These are phyloP conservation scores for Myotis pilosus DNA, from an alignment of 2,797 vertebrate genomes.

Conservation along the genomic window DNA sequence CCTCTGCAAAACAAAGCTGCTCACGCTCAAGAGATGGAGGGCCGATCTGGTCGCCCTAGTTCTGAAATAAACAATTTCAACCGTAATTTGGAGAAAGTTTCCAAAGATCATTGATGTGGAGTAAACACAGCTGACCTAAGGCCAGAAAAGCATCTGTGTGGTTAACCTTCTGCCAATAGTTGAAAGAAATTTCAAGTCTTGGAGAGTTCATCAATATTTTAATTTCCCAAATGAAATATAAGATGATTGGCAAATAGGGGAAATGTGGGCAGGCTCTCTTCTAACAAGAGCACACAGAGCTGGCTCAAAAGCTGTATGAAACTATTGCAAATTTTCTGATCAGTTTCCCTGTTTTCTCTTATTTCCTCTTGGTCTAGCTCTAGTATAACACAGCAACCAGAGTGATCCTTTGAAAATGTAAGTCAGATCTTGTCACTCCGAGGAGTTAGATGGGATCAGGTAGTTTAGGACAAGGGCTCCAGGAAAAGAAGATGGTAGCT, in stretches of 20 bases:
- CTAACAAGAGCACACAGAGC: neutral
- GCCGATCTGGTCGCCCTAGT: neutral
- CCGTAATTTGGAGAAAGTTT: conserved; percentile 20
- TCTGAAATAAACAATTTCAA: conserved; percentile 55
- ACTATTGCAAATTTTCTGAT: neutral
- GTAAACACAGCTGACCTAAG: neutral
- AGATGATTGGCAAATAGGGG: neutral
- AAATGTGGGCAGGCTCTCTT: neutral
- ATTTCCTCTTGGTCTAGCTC: neutral
- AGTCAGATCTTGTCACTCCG: neutral
- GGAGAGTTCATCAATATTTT: conserved; percentile 24
- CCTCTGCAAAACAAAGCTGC: conserved; percentile 51
- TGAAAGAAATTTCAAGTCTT: conserved; percentile 32
- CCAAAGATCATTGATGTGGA: neutral
- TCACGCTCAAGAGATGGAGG: neutral
- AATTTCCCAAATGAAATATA: neutral
- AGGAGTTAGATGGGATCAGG: no score
- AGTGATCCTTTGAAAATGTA: neutral
- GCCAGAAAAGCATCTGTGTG: neutral
- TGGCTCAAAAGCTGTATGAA: neutral
- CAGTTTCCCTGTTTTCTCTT: neutral
- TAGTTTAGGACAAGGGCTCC: no score
- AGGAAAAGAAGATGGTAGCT: no score
- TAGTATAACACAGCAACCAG: neutral
- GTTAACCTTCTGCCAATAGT: conserved; percentile 24